phyloP scores from a whole-genome alignment of 2,888 invertebrate genomes.

The Latrodectus elegans region DNA sequence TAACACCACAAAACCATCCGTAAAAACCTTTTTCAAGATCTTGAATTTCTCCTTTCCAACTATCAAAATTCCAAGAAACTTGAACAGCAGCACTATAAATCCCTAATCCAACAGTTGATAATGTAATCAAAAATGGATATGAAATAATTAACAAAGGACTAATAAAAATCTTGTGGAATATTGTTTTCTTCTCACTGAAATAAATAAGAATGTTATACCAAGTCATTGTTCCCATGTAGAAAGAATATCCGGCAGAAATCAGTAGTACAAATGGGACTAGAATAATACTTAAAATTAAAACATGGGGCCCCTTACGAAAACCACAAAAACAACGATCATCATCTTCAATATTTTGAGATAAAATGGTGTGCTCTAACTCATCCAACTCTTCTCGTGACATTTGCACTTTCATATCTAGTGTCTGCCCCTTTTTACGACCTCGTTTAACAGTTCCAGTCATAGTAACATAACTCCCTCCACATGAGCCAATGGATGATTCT shows the following conservation, averaged over 20 bases:
- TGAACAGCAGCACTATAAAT: slow-evolving; percentile 82
- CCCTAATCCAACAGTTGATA: slow-evolving; percentile 81
- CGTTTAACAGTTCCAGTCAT: slow-evolving; percentile 82
- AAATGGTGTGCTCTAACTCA: slow-evolving; percentile 78
- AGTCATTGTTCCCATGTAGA: slow-evolving; percentile 84
- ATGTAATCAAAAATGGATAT: slow-evolving; percentile 82
- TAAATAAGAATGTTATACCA: slow-evolving; percentile 86
- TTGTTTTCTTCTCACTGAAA: slow-evolving; percentile 81
- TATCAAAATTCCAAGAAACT: slow-evolving; percentile 81
- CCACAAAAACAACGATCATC: slow-evolving; percentile 78
- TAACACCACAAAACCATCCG: slow-evolving; percentile 83
- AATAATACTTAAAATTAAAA: slow-evolving; percentile 80
- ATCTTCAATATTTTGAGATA: slow-evolving; percentile 65
- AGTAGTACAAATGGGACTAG: slow-evolving; percentile 82
- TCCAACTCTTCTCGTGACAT: slow-evolving; percentile 84
- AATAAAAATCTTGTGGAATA: slow-evolving; percentile 80
- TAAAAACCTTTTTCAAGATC: slow-evolving; percentile 87
- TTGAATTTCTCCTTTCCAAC: slow-evolving; percentile 83
- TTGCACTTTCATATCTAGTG: slow-evolving; percentile 83
- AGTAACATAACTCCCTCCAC: slow-evolving; percentile 76
- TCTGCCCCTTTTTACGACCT: slow-evolving; percentile 83
- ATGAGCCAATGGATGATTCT: slow-evolving; percentile 61
- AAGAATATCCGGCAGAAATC: slow-evolving; percentile 81
- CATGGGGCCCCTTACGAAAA: slow-evolving; percentile 80
- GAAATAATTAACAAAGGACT: slow-evolving; percentile 82